Base-by-base conservation (phyloP, 2,113 vertebrate genomes). In the Herpetotheres cachinnans region DNA sequence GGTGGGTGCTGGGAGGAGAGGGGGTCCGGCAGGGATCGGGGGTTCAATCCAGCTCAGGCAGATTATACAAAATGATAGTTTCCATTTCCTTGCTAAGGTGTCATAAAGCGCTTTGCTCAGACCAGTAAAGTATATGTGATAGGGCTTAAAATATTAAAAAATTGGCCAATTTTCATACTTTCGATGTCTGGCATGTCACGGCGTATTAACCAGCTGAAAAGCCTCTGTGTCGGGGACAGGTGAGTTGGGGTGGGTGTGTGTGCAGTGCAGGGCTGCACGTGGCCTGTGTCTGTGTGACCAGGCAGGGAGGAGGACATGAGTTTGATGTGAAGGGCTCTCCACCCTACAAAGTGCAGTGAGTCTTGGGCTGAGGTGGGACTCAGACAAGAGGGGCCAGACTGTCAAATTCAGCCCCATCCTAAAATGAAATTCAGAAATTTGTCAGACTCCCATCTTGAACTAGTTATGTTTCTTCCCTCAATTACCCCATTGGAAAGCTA, bases 391-490 rank as follows among this genome's bases (percentile, higher is more conserved):
- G 49, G 84, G 61, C 74, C 17, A 10, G 34, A 21, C 95, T 97
- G 96, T 97, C 97, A 97, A 63, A 80, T 16, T 25, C 87, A 85
- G 92, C 93, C 85, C 93, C 85, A 55, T 73, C 90, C 78, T n/a
- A 52, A 80, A 55, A 27, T 50, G 92, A 91, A 92, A 94, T 95
- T 90, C 93, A 12, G 66, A 90, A 93, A 96, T 82, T 87, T 96
- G 96, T 97, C 96, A 96, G 93, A 15, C 58, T 90, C 93, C 87
- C 96, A 97, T 97, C 95, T 97, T 97, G 96, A 97, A 96, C 90
- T 69, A 47, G 92, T 97, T 97, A 96, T 7, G 66, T 90, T 97
- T 90, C 95, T 86, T 93, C 93, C 96, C 92, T 96, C 96, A 96
- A 96, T 96, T 97, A 96, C 93, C 82, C 95, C 0, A 0, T 63